These are phyloP conservation scores for Typhlomys cinereus DNA, from an alignment of 2,113 vertebrate genomes.

Conservation along the genomic window DNA sequence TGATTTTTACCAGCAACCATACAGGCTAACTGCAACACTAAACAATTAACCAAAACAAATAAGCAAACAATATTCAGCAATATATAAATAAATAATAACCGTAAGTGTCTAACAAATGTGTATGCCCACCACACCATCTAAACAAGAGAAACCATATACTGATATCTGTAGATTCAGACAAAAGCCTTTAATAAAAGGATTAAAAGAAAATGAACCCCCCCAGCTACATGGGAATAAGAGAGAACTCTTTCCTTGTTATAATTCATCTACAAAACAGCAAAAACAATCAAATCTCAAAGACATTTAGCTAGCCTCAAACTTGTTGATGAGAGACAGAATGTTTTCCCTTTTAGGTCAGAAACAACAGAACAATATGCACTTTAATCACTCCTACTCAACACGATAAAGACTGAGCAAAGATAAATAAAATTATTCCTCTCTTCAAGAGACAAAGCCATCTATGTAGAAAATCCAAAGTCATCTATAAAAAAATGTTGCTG, in stretches of 20 bases:
- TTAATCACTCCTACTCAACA: not conserved
- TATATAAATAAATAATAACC: not conserved
- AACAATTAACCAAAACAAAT: not conserved
- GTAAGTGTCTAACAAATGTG: not conserved
- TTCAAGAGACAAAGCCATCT: slow-evolving; percentile 14
- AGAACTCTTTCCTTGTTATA: not conserved
- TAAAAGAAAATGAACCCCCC: not conserved
- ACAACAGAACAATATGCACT: not conserved
- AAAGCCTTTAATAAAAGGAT: not conserved
- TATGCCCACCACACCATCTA: not conserved
- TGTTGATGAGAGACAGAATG: not conserved
- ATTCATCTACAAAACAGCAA: not conserved
- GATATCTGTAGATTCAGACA: not conserved
- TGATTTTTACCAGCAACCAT: no score
- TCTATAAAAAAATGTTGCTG: not conserved
- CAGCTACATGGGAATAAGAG: not conserved
- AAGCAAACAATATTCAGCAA: not conserved
- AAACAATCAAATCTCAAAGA: not conserved
- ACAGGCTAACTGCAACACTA: no score
- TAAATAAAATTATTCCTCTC: not conserved
- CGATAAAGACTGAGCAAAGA: not conserved
- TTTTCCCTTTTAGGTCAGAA: not conserved
- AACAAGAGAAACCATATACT: not conserved
- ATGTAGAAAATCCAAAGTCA: not conserved
- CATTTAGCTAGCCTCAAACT: not conserved